A percentile compares a stretch with the other conserved stretches of the same genome.
Evolutionary conservation across 1,140 invertebrate genomes (phyloP).

Genomic region (Sminthurinus signatus): DNA sequence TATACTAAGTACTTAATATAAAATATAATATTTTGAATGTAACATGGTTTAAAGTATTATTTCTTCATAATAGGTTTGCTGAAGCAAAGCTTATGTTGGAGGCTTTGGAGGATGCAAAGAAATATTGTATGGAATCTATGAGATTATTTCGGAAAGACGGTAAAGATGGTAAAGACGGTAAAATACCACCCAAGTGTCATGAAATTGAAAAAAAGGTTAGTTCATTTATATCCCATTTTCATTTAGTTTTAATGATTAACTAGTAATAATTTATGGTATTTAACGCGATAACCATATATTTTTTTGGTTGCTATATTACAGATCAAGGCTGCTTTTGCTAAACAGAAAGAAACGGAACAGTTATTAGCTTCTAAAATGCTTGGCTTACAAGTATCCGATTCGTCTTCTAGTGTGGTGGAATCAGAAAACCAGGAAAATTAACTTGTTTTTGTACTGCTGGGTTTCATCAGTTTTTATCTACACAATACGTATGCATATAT

Average conservation of each 20-base stretch:
- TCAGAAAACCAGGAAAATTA: background rate
- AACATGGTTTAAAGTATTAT: too few relatives aligned
- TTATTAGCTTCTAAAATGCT: background rate
- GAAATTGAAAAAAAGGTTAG: background rate
- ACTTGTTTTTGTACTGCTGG: background rate
- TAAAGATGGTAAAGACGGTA: too few relatives aligned
- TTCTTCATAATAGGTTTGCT: conserved; percentile 14
- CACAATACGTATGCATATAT: too few relatives aligned
- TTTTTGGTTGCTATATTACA: too few relatives aligned
- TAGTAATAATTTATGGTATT: too few relatives aligned
- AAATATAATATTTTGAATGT: too few relatives aligned
- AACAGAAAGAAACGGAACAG: background rate
- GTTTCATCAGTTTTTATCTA: too few relatives aligned
- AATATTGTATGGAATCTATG: conserved; percentile 2
- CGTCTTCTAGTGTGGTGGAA: background rate
- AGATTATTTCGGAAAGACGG: too few relatives aligned
- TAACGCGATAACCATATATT: too few relatives aligned
- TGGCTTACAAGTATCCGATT: background rate
- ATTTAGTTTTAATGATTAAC: background rate
- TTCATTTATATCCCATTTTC: background rate
- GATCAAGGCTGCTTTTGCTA: background rate
- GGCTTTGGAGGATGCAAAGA: background rate
- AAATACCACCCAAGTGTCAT: background rate
- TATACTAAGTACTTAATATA: too few relatives aligned
- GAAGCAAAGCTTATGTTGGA: conserved; percentile 11